Evolutionary conservation across 2,797 vertebrate species (phyloP), one percentile per base, ranked within the genome.

Genomic region (Acomys russatus): DNA sequence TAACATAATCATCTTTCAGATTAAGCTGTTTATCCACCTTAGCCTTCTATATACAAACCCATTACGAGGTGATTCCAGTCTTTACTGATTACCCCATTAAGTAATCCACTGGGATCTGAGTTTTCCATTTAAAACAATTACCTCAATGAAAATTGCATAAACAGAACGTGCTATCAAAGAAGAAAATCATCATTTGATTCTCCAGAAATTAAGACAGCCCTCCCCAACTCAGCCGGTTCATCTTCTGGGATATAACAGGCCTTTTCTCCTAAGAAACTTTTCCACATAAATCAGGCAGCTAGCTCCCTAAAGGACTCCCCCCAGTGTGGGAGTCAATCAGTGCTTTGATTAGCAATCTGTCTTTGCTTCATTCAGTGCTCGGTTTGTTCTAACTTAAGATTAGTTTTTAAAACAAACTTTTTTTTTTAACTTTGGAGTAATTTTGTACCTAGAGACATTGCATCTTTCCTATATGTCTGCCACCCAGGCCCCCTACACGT

Each of bases 331-430:
- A 96, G 61, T 56, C 51, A 96, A 90, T 96, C 49, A 59, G 84
- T 68, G 88, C 90, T 90, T 91, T 90, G 94, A 95, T 94, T 93
- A 96, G 91, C 88, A 96, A 88, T 96, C 88, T 96, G 79, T 84
- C 90, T 93, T 95, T 93, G 74, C 85, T 94, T 95, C 44, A 73
- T 63, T 94, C 28, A 85, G 44, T 77, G 44, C 17, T 90, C n/a
- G 1, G 20, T 94, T 95, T 82, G 6, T 80, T 94, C 54, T 94
- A 96, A 91, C 71, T 73, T 86, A 94, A 92, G n/a, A 61, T 28
- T 92, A 79, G 54, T 80, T 94, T 90, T 95, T 84, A 33, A 92
- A 91, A 95, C 80, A 95, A 92, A 82, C 6, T 33, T 94, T 70
- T 61, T 82, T 64, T 44, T 56, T 59, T 59, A 17, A 61, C 85